Evolutionary conservation across 1,140 invertebrate genomes (phyloP).

Genomic region (Drosophila sturtevanti): DNA sequence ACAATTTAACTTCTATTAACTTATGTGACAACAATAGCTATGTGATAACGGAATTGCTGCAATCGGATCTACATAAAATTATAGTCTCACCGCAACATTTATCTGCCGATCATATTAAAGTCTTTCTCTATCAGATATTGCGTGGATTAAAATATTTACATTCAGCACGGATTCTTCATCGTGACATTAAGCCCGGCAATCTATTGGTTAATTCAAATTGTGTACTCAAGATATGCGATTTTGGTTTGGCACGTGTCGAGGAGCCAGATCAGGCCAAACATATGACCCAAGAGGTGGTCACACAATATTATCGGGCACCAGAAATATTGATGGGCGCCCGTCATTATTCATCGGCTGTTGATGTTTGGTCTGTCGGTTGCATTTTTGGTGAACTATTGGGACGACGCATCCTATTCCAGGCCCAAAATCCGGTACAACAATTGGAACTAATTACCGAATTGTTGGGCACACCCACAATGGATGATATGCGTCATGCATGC

Average conservation of each 20-base stretch:
- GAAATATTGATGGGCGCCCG: conserved; percentile 99
- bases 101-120: conserved; percentile 99
- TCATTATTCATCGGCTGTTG: conserved; percentile 98
- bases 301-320: conserved; percentile 99
- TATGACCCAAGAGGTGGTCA: conserved; percentile 99
- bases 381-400: conserved; percentile 99
- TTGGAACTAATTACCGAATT: conserved; percentile 98
- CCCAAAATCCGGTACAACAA: conserved; percentile 96
- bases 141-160: conserved; percentile 99
- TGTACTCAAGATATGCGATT: conserved; percentile 99
- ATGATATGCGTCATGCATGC: conserved; percentile 98
- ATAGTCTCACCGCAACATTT: conserved; percentile 99
- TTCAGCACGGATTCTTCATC: conserved; percentile 97
- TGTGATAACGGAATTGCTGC: conserved; percentile 99
- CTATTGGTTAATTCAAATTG: conserved; percentile 99
- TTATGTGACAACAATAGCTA: conserved; percentile 89
- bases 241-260: conserved; percentile 95
- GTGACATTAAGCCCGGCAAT: conserved; percentile 99
- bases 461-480: conserved; percentile 96
- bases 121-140: conserved; percentile 99
- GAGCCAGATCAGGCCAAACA: conserved; percentile 95
- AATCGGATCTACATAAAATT: conserved; percentile 99
- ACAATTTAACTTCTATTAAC: neutral
- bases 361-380: conserved; percentile 99
- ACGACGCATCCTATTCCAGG: conserved; percentile 98